These are phyloP conservation scores for Pollicipes pollicipes DNA, from an alignment of 1,140 invertebrate genomes.

Conservation along the genomic window DNA sequence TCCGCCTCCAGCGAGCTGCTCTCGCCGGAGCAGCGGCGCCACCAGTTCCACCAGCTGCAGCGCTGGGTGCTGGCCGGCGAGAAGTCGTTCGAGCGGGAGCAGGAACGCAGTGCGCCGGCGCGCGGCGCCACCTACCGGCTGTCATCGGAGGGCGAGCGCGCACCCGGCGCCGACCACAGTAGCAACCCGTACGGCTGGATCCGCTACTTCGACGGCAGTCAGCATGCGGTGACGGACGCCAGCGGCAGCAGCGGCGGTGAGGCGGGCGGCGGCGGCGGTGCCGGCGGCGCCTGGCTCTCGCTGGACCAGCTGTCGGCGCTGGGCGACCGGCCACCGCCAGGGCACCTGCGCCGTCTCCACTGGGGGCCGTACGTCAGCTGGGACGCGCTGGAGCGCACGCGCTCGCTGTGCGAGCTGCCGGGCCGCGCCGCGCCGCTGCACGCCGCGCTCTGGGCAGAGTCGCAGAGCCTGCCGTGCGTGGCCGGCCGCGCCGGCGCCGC, in stretches of 20 bases:
- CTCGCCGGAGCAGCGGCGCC: background rate
- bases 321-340: background rate
- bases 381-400: background rate
- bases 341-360: background rate
- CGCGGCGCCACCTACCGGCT: background rate
- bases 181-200: conserved; percentile 44
- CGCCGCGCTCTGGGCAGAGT: background rate
- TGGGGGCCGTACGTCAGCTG: background rate
- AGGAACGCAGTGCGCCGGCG: background rate
- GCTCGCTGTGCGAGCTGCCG: background rate
- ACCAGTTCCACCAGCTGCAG: background rate
- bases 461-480: background rate
- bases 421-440: background rate
- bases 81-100: conserved; percentile 1
- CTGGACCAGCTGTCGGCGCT: background rate
- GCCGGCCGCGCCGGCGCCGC: too few relatives aligned
- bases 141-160: background rate
- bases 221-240: conserved; percentile 14
- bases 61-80: background rate
- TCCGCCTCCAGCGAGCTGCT: background rate
- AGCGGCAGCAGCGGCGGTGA: background rate
- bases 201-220: conserved; percentile 27
- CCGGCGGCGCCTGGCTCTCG: background rate
- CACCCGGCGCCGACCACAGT: background rate
- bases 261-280: too few relatives aligned